Conservation (phyloP, 2,888 invertebrate species). For the Archips crataeganus region DNA sequence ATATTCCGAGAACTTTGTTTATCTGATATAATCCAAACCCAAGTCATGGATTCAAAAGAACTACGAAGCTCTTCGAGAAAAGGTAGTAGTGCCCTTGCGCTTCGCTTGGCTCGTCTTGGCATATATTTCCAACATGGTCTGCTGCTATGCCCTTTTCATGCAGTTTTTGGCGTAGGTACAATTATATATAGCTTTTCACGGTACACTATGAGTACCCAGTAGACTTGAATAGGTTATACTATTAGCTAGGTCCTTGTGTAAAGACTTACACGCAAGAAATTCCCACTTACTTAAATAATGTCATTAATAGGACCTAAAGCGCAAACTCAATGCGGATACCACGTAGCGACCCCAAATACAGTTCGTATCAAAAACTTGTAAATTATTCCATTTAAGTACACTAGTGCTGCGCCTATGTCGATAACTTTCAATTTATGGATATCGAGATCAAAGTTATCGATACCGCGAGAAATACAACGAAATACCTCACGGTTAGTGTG, state of each 20-base stretch:
- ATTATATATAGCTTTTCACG: too few relatives aligned
- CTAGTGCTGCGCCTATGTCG: slow-evolving; percentile 22
- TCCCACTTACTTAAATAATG: not conserved
- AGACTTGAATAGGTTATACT: too few relatives aligned
- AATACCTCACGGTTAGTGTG: slow-evolving; percentile 11
- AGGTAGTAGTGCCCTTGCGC: too few relatives aligned
- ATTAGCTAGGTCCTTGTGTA: not conserved
- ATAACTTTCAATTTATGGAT: slow-evolving; percentile 34
- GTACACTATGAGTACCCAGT: too few relatives aligned
- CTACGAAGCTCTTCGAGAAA: too few relatives aligned
- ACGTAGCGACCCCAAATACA: slow-evolving; percentile 20
- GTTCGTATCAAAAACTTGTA: slow-evolving; percentile 31
- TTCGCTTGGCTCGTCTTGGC: too few relatives aligned
- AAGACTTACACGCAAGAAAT: not conserved
- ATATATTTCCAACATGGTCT: too few relatives aligned
- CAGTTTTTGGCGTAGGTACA: too few relatives aligned
- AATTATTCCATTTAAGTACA: slow-evolving; percentile 21
- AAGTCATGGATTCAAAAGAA: too few relatives aligned
- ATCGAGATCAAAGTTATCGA: slow-evolving; percentile 36
- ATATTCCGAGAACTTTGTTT: too few relatives aligned
- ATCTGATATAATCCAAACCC: too few relatives aligned
- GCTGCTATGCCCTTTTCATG: too few relatives aligned
- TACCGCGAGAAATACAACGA: slow-evolving; percentile 21
- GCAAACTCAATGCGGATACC: slow-evolving; percentile 26
- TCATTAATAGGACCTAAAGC: not conserved